Evolutionary conservation across 2,797 vertebrate genomes (phyloP).

Genomic region (Lagorchestes hirsutus): DNA sequence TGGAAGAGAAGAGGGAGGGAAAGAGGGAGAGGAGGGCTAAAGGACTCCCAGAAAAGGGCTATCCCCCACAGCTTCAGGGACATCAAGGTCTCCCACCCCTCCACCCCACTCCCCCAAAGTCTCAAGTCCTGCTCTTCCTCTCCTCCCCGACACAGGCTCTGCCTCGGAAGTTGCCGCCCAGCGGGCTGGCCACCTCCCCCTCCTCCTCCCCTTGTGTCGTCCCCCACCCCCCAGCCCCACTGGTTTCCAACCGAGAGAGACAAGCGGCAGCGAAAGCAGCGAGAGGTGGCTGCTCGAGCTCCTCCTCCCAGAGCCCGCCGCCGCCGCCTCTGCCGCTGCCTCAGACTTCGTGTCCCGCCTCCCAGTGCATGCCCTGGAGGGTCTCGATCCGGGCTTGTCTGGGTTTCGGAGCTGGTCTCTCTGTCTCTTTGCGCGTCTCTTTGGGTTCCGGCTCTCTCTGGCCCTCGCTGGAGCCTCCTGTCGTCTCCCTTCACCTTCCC

Average conservation of each 20-base stretch:
- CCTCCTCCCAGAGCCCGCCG: background rate
- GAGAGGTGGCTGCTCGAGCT: background rate
- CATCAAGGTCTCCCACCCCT: background rate
- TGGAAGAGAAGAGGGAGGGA: background rate
- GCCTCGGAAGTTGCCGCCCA: slow-evolving; percentile 2
- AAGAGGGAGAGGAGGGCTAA: background rate
- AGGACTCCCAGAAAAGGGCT: background rate
- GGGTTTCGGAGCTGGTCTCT: background rate
- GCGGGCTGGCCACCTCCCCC: slow-evolving; percentile 1
- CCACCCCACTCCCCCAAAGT: background rate
- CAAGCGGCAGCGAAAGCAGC: background rate
- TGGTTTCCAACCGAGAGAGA: background rate
- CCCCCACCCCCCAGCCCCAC: background rate
- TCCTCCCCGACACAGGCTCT: background rate
- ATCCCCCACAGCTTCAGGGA: background rate
- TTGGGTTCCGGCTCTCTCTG: background rate
- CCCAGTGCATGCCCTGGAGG: background rate
- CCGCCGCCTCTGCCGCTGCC: no score
- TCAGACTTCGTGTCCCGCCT: background rate
- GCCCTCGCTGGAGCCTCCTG: slow-evolving; percentile 29
- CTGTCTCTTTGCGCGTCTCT: background rate
- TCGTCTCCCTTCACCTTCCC: slow-evolving; percentile 12
- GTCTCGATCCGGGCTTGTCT: background rate
- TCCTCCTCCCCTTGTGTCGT: background rate
- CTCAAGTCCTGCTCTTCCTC: background rate